Base-by-base conservation (phyloP, 2,113 vertebrate genomes). In the Oceanites oceanicus region DNA sequence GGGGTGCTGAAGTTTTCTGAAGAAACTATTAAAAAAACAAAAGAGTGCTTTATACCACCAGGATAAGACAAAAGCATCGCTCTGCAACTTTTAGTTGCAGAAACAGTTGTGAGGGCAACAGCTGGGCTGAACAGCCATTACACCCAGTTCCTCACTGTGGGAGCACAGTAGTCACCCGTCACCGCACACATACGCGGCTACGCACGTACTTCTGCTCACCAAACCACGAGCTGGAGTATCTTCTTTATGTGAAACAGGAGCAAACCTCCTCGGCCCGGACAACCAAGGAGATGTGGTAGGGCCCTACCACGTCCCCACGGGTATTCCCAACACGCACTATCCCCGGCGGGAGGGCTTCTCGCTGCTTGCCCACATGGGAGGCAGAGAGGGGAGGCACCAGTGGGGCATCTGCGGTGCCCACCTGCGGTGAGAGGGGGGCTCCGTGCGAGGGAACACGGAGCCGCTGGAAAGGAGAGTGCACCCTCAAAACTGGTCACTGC, bases 321-420 rank as follows among this genome's bases (percentile, higher is more conserved):
- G 17, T 15, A 32, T 29, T 49, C 56, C 83, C 40, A 21, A 23
- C 36, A 38, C 0, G 6, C 23, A 9, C 23, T 0, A 40, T 49
- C 6, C 13, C 13, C 0, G 0, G 5, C 0, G 0, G 40, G 19
- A 92, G 47, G 32, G 13, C 20, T 20, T 44, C 68, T 42, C 0
- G 0, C 49, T 40, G 30, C 55, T 30, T 5, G 1, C 34, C 2
- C 2, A 2, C 11, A 13, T 0, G 10, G 50, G 32, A 19, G 26
- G 34, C 63, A 45, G 70, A 58, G 52, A 26, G 13, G 8, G n/a
- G 22, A 83, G 34, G 21, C 1, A 0, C 4, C 6, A 9, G 13
- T 8, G 55, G 49, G 59, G 52, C 38, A 34, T 18, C 50, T 11
- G 18, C 0, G 0, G 38, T 9, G 23, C 26, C 10, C 63, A 61